phyloP scores from a whole-genome alignment of 1,140 invertebrate species.

The Drosophila ficusphila region DNA sequence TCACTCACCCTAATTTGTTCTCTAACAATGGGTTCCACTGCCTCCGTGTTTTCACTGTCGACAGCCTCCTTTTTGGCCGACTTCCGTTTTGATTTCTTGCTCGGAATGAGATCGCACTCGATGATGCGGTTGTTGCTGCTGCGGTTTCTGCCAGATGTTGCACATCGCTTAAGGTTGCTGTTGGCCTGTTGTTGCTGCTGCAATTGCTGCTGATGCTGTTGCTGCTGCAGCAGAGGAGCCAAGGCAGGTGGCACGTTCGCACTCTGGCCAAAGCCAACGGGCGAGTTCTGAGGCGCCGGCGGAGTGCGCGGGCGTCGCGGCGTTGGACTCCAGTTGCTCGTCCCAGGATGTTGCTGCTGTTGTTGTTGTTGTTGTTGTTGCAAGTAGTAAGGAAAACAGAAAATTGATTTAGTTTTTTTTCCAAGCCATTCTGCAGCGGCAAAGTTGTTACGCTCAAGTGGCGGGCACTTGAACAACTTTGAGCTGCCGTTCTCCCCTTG shows the following conservation, averaged over 20 bases:
- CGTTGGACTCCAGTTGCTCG: conserved; percentile 61
- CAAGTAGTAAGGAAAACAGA: conserved; percentile 41
- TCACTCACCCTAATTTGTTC: conserved; percentile 68
- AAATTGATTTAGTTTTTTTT: conserved; percentile 76
- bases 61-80: conserved; percentile 42
- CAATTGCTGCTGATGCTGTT: conserved; percentile 40
- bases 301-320: conserved; percentile 65
- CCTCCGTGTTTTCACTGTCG: conserved; percentile 38
- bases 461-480: conserved; percentile 60
- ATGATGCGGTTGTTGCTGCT: conserved; percentile 66
- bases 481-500: conserved; percentile 31
- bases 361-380: conserved; percentile 33
- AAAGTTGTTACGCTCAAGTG: conserved; percentile 71
- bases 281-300: conserved; percentile 75
- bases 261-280: conserved; percentile 61
- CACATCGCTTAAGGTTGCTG: conserved; percentile 23
- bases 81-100: conserved; percentile 78
- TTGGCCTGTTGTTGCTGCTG: conserved; percentile 14
- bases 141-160: conserved; percentile 31
- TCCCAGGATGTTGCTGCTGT: conserved; percentile 31
- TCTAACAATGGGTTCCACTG: conserved; percentile 52
- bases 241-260: conserved; percentile 51
- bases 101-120: conserved; percentile 79
- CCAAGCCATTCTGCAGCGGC: conserved; percentile 41
- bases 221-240: conserved; percentile 59